Conservation (phyloP, 2,797 vertebrate species). For the Gobionotothen gibberifrons region DNA sequence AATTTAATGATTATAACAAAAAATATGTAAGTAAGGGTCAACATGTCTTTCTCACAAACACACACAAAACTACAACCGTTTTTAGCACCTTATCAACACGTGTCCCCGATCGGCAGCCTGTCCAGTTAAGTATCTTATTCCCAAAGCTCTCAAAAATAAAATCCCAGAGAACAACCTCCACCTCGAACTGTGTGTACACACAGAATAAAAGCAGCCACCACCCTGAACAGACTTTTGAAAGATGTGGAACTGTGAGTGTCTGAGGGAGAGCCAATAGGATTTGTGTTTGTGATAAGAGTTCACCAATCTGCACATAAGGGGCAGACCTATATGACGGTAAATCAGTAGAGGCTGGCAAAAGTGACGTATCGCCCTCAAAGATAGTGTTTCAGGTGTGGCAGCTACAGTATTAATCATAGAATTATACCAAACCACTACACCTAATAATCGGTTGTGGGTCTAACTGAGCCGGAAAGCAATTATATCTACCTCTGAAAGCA, state of each 20-base stretch:
- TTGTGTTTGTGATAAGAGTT: conserved; percentile 13
- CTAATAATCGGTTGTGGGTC: neutral
- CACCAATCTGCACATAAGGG: conserved; percentile 19
- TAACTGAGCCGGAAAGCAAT: neutral
- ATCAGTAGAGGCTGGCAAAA: neutral
- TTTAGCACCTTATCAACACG: conserved; percentile 31
- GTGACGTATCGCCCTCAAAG: neutral
- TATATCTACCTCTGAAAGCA: neutral
- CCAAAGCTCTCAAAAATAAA: conserved; percentile 15
- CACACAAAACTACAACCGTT: conserved; percentile 2
- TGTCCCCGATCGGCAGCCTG: conserved; percentile 15
- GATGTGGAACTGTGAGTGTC: conserved; percentile 3
- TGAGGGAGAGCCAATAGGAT: conserved; percentile 52
- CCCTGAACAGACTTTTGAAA: conserved; percentile 37
- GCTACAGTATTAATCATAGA: neutral
- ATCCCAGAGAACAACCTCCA: conserved; percentile 21
- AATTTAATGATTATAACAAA: neutral
- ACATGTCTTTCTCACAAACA: neutral
- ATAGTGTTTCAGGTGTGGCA: conserved; percentile 32
- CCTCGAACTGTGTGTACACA: conserved; percentile 10
- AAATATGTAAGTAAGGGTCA: neutral
- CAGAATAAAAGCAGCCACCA: neutral
- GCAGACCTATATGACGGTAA: neutral
- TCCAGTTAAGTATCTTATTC: neutral
- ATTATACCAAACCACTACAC: conserved; percentile 7